A percentile compares a stretch with the other conserved stretches of the same genome.
phyloP scores from a whole-genome alignment of 2,113 vertebrate species.

The Percopsis transmontana region DNA sequence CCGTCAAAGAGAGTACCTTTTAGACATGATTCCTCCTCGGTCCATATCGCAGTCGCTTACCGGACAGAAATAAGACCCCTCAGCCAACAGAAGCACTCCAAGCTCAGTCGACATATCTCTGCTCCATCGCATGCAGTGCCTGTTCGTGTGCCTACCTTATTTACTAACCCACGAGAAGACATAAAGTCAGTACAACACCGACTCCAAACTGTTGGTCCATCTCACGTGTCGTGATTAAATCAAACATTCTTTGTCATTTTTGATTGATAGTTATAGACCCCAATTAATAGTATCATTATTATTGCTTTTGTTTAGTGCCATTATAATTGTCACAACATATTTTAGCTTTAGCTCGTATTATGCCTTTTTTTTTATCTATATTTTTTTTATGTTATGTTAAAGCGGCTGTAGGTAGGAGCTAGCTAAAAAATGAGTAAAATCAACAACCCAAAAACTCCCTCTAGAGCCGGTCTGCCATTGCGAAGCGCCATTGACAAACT shows the following conservation, averaged over 20 bases:
- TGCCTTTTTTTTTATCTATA: too few species aligned
- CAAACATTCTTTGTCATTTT: slow-evolving; percentile 41
- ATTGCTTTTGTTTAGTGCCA: background rate
- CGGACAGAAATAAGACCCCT: slow-evolving; percentile 88
- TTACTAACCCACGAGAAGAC: slow-evolving; percentile 71
- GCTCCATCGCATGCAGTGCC: slow-evolving; percentile 90
- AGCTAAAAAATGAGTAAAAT: too few species aligned
- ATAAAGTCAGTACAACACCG: slow-evolving; percentile 65
- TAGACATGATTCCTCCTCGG: slow-evolving; percentile 98
- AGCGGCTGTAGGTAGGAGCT: too few species aligned
- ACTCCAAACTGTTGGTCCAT: slow-evolving; percentile 74
- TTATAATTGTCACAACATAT: background rate
- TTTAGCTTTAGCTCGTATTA: background rate
- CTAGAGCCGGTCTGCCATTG: too few species aligned
- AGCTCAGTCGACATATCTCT: slow-evolving; percentile 24
- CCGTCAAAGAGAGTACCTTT: slow-evolving; percentile 94
- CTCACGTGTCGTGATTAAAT: slow-evolving; percentile 72
- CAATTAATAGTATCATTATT: background rate
- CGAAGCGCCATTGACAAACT: too few species aligned
- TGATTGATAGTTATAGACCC: background rate
- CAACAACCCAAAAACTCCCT: too few species aligned
- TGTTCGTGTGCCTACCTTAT: slow-evolving; percentile 88
- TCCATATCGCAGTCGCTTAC: slow-evolving; percentile 98
- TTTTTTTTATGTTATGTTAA: too few species aligned
- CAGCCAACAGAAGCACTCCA: slow-evolving; percentile 35